A percentile compares a stretch with the other conserved stretches of the same genome.
These are phyloP conservation scores for Threskiornis aethiopicus DNA, from an alignment of 2,797 vertebrate species.

Conservation along the genomic window DNA sequence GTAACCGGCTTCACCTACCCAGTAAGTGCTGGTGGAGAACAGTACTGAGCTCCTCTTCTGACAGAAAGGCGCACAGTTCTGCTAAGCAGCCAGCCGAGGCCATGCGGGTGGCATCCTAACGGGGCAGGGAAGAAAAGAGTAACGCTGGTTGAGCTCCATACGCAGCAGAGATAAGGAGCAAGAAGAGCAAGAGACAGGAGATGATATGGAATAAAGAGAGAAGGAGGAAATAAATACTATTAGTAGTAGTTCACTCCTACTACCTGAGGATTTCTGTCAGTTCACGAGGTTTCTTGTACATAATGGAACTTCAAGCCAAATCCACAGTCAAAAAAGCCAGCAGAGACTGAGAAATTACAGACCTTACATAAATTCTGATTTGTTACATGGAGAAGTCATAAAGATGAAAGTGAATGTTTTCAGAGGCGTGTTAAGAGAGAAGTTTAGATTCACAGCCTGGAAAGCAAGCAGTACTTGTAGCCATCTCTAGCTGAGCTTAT, in stretches of 20 bases:
- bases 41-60: constrained; percentile 88
- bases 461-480: neutral
- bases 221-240: neutral
- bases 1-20: constrained; percentile 72
- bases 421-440: neutral
- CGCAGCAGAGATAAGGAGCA: neutral
- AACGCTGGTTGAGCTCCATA: neutral
- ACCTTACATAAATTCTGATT: neutral
- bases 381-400: neutral
- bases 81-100: constrained; percentile 94
- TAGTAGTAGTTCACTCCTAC: neutral
- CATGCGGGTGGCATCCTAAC: constrained; percentile 93
- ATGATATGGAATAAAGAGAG: neutral
- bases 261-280: neutral
- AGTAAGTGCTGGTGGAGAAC: constrained; percentile 90
- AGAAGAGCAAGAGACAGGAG: neutral
- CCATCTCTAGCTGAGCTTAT: neutral
- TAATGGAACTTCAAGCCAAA: neutral
- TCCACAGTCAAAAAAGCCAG: neutral
- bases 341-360: neutral
- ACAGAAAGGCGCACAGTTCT: constrained; percentile 91
- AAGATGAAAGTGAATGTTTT: neutral
- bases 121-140: neutral
- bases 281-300: neutral
- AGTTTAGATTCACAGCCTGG: neutral